These are phyloP conservation scores for Progne subis DNA, from an alignment of 2,113 vertebrate species.

Conservation along the genomic window DNA sequence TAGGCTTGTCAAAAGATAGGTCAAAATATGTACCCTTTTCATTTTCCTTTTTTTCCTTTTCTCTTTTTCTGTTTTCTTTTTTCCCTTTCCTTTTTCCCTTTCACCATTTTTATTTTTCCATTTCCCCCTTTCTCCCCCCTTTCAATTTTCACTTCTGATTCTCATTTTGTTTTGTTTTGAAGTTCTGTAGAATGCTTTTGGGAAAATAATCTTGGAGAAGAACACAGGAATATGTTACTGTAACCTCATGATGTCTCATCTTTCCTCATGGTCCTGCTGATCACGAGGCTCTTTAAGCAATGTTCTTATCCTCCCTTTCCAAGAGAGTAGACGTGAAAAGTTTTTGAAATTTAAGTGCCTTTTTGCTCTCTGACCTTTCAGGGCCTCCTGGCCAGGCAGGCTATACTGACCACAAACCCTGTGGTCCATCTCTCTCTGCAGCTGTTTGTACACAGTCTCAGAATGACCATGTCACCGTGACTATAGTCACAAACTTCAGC, in stretches of 20 bases:
- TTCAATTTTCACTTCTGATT: background rate
- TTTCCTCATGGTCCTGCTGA: background rate
- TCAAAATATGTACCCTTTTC: background rate
- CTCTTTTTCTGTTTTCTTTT: background rate
- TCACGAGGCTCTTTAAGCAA: background rate
- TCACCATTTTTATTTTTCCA: background rate
- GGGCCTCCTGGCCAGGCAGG: background rate
- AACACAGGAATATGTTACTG: background rate
- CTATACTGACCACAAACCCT: background rate
- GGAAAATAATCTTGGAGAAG: background rate
- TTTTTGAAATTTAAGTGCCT: background rate
- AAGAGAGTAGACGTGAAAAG: background rate
- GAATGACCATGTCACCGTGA: background rate
- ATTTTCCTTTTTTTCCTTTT: background rate
- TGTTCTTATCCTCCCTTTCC: background rate
- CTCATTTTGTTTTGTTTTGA: background rate
- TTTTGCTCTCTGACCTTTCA: background rate
- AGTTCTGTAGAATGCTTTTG: background rate
- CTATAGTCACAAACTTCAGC: background rate
- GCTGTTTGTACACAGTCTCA: background rate
- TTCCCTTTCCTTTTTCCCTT: background rate
- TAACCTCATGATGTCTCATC: background rate
- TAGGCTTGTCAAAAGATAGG: background rate
- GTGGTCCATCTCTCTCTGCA: background rate
- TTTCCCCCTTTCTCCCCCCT: background rate